Base-by-base conservation (phyloP, 1,140 invertebrate species). In the Contarinia nasturtii region DNA sequence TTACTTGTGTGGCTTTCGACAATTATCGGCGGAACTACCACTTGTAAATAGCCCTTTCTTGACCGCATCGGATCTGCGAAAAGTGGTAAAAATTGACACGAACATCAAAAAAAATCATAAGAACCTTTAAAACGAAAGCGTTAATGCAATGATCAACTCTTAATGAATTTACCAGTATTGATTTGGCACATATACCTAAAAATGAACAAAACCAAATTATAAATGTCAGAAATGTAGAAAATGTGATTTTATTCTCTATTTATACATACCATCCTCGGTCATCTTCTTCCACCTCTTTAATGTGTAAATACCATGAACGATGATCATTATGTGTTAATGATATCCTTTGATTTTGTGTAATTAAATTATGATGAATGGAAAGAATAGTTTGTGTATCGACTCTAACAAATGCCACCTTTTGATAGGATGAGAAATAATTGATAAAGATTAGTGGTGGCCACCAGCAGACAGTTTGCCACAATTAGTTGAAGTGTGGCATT, bases 311-410 rank as follows among this genome's bases (percentile, higher is more conserved):
- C 85, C 86, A 90, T 8, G 85, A 85, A 8, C 84, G 74, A 60
- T 89, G 83, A 59, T 89, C 85, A 59, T 86, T 90, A 66, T 82
- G 86, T 17, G 84, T 80, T 38, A 90, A 67, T 10, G 80, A 80
- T 51, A 93, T 86, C 51, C 88, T 74, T 5, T 81, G 77, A 64
- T 91, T 90, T 61, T 88, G 80, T 2, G 86, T 86, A 52, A 90
- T 87, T 38, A 91, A 84, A 57, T 83, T 81, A 61, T 86, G 80
- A 57, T 90, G 86, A 54, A 91, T 89, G 20, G 86, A 86, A 22
- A 91, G 67, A 53, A 90, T 90, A 3, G 88, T 88, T 64, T 92
- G 86, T 1, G 88, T 91, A 57, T 91, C 86, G 22, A 91, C 83
- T 33, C 86, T 70, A 4, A 91, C 83, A 85, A 87, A 91, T 48